Conservation (phyloP, 2,888 invertebrate genomes). For the Acanthosepion esculentum region DNA sequence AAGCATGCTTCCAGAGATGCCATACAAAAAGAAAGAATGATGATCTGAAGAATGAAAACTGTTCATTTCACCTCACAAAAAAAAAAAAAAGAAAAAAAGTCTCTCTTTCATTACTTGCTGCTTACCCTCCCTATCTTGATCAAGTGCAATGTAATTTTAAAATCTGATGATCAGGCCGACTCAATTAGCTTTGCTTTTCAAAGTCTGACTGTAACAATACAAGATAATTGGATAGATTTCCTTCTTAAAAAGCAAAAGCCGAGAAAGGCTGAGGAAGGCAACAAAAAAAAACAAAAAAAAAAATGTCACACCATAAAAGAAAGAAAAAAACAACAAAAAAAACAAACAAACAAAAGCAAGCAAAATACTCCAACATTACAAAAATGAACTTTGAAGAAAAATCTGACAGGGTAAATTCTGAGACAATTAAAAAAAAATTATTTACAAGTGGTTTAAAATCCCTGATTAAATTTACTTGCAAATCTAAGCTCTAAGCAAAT, state of each 20-base stretch:
- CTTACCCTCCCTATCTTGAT: neutral
- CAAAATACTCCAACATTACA: neutral
- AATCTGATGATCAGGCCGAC: neutral
- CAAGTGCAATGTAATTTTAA: slow-evolving; percentile 33
- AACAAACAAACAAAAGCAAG: neutral
- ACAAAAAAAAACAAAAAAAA: neutral
- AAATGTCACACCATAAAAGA: neutral
- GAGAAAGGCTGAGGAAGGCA: neutral
- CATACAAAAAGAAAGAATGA: neutral
- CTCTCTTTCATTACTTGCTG: neutral
- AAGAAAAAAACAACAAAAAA: neutral
- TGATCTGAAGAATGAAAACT: neutral
- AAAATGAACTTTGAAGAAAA: too few species aligned
- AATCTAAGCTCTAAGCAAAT: too few species aligned
- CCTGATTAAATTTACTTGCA: too few species aligned
- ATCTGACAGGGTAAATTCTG: too few species aligned
- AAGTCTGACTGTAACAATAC: neutral
- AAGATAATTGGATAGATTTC: neutral
- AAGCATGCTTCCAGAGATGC: neutral
- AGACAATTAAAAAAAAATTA: too few species aligned
- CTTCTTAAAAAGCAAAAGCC: neutral
- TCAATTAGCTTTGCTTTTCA: neutral
- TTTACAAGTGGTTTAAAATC: too few species aligned
- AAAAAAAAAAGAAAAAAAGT: neutral
- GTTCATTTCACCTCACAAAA: neutral